Conservation (phyloP, 2,797 vertebrate genomes). For the Leptodactylus fallax region DNA sequence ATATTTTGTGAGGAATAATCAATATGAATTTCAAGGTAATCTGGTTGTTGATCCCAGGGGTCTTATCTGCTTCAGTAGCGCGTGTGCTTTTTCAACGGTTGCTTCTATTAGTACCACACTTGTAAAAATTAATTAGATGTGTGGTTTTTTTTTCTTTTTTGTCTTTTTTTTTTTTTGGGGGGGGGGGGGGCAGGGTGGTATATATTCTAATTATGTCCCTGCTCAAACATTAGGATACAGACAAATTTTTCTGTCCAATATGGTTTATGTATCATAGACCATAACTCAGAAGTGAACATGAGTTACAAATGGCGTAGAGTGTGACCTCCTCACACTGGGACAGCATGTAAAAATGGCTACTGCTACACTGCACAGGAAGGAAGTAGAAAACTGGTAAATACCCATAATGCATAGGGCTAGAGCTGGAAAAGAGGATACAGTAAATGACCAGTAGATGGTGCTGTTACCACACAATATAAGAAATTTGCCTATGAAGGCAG, state of each 20-base stretch:
- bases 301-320: too few relatives aligned
- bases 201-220: neutral
- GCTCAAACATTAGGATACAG: neutral
- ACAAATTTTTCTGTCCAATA: neutral
- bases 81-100: conserved; percentile 52
- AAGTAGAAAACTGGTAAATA: too few relatives aligned
- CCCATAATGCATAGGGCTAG: too few relatives aligned
- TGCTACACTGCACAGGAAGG: too few relatives aligned
- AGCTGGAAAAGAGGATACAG: too few relatives aligned
- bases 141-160: neutral
- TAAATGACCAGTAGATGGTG: too few relatives aligned
- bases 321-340: too few relatives aligned
- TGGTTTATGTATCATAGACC: neutral
- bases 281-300: too few relatives aligned
- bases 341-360: too few relatives aligned
- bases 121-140: conserved; percentile 40
- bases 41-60: conserved; percentile 44
- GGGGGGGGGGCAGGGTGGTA: neutral
- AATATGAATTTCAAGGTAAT: conserved; percentile 51
- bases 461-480: too few relatives aligned
- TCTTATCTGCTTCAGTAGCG: conserved; percentile 49
- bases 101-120: conserved; percentile 41
- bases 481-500: too few relatives aligned
- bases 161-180: too few relatives aligned
- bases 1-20: conserved; percentile 38